A percentile compares a stretch with the other conserved stretches of the same genome.
These are phyloP conservation scores for Athalia circularis DNA, from an alignment of 2,888 invertebrate species.

Conservation along the genomic window DNA sequence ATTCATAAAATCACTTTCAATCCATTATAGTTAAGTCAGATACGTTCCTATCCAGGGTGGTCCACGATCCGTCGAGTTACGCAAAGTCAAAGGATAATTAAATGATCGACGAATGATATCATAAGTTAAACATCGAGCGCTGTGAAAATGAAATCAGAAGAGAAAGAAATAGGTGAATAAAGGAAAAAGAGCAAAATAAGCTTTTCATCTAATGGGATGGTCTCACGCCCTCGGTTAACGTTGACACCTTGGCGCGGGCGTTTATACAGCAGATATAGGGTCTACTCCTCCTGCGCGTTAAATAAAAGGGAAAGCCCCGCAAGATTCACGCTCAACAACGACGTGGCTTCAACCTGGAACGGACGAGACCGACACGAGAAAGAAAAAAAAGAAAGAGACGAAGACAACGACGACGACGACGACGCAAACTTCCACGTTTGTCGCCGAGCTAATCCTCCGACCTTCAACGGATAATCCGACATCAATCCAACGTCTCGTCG, in stretches of 20 bases:
- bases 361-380: not conserved
- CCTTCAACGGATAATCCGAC: slow-evolving; percentile 41
- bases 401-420: not conserved
- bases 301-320: slow-evolving; percentile 8
- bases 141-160: too few species aligned
- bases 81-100: too few species aligned
- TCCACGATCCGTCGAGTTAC: not conserved
- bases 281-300: not conserved
- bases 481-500: slow-evolving; percentile 34
- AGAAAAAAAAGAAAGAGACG: not conserved
- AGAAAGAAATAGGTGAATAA: too few species aligned
- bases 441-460: slow-evolving; percentile 36
- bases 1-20: slow-evolving; percentile 45
- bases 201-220: too few species aligned
- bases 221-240: not conserved
- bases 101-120: too few species aligned
- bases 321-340: slow-evolving; percentile 16
- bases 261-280: not conserved
- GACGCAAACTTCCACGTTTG: slow-evolving; percentile 37
- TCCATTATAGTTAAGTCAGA: slow-evolving; percentile 40
- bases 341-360: not conserved
- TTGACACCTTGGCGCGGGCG: slow-evolving; percentile 9
- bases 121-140: too few species aligned
- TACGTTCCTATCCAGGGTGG: slow-evolving; percentile 2
- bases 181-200: too few species aligned